Conservation (phyloP, 2,888 invertebrate genomes). For the Philereme vetulata region DNA sequence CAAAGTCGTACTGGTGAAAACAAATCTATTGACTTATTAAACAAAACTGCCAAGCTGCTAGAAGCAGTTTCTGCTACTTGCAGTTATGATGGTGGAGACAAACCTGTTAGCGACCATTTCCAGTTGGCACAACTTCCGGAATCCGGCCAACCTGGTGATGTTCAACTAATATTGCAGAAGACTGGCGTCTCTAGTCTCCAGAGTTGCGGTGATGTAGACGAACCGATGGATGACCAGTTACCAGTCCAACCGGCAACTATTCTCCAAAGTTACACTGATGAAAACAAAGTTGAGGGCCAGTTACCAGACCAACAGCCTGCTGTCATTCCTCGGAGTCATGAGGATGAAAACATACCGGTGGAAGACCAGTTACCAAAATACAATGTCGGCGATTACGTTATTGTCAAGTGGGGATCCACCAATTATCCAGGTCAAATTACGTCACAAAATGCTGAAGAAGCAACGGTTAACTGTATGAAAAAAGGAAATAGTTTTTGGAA, state of each 20-base stretch:
- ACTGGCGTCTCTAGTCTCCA: background rate
- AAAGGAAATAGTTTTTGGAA: conserved; percentile 30
- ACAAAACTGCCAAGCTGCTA: background rate
- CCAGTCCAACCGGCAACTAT: background rate
- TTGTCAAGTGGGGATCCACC: conserved; percentile 21
- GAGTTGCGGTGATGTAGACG: conserved; percentile 3
- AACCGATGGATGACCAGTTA: conserved; percentile 3
- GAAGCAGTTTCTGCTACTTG: background rate
- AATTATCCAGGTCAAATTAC: conserved; percentile 27
- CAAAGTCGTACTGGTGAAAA: no score
- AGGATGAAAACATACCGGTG: no score
- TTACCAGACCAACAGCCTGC: background rate
- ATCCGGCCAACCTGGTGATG: conserved; percentile 14
- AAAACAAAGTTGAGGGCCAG: conserved; percentile 1
- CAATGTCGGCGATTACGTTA: conserved; percentile 26
- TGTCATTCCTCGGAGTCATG: no score
- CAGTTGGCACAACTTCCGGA: background rate
- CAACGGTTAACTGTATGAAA: conserved; percentile 29
- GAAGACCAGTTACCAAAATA: conserved; percentile 3
- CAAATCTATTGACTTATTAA: no score
- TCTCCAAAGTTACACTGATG: background rate
- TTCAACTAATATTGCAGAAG: conserved; percentile 10
- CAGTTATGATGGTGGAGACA: background rate
- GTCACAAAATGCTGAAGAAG: conserved; percentile 24
- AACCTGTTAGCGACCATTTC: background rate